These are phyloP conservation scores for Procapra przewalskii DNA, from an alignment of 2,113 vertebrate genomes.

Conservation along the genomic window DNA sequence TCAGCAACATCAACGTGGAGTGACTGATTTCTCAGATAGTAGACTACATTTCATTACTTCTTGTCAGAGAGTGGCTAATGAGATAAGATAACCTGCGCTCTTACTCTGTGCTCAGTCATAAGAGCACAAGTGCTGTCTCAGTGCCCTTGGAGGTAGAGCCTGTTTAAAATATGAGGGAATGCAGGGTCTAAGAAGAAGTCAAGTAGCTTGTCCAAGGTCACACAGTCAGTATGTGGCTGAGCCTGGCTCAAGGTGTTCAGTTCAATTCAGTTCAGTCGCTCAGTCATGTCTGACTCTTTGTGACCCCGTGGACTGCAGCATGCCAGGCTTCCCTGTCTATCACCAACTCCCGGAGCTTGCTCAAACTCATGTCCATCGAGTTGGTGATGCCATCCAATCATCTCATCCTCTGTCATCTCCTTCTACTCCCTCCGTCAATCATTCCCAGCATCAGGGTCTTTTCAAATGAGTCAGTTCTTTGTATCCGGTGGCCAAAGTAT, in stretches of 20 bases:
- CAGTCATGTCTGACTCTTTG: not conserved
- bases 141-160: not conserved
- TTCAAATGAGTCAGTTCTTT: not conserved
- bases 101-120: not conserved
- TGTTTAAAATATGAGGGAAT: not conserved
- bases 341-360: not conserved
- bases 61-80: not conserved
- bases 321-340: not conserved
- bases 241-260: not conserved
- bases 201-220: not conserved
- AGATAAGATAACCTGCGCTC: not conserved
- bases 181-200: not conserved
- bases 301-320: not conserved
- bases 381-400: not conserved
- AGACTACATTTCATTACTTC: not conserved
- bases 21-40: conserved; percentile 3
- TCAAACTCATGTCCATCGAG: not conserved
- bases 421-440: not conserved
- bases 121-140: not conserved
- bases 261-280: not conserved
- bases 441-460: not conserved
- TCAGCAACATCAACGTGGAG: not conserved
- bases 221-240: not conserved
- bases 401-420: not conserved
- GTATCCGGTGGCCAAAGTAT: not conserved